Evolutionary conservation across 53 echinoderm and acorn worm genomes (phyloP).

Genomic region (Mesocentrotus franciscanus): DNA sequence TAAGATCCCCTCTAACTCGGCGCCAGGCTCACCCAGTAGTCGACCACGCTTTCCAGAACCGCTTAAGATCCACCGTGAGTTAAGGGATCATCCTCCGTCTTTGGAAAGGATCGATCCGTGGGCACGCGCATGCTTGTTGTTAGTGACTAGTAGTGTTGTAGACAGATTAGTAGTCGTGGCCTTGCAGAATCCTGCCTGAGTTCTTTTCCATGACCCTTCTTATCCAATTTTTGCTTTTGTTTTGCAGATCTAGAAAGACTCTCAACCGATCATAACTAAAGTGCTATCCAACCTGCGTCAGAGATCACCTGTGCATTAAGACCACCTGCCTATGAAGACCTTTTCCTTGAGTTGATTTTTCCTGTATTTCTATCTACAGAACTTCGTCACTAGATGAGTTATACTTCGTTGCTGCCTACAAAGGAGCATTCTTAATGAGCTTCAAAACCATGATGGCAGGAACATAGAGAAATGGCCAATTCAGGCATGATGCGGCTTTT

Average conservation of each 20-base stretch:
- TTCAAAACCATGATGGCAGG: background rate
- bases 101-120: background rate
- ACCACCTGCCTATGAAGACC: background rate
- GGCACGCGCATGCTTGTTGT: background rate
- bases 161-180: background rate
- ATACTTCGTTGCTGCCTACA: background rate
- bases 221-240: background rate
- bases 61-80: slow-evolving; percentile 45
- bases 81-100: background rate
- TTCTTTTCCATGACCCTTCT: background rate
- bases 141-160: background rate
- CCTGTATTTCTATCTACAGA: background rate
- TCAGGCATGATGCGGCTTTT: background rate
- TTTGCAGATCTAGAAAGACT: background rate
- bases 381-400: background rate
- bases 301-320: background rate
- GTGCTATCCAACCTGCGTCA: background rate
- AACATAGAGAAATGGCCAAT: background rate
- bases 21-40: slow-evolving; percentile 52
- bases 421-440: background rate
- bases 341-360: background rate
- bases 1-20: background rate
- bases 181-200: slow-evolving; percentile 8
- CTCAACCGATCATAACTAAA: background rate
- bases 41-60: slow-evolving; percentile 61